Conservation (phyloP, 2,888 invertebrate genomes). For the Synergus gifuensis region DNA sequence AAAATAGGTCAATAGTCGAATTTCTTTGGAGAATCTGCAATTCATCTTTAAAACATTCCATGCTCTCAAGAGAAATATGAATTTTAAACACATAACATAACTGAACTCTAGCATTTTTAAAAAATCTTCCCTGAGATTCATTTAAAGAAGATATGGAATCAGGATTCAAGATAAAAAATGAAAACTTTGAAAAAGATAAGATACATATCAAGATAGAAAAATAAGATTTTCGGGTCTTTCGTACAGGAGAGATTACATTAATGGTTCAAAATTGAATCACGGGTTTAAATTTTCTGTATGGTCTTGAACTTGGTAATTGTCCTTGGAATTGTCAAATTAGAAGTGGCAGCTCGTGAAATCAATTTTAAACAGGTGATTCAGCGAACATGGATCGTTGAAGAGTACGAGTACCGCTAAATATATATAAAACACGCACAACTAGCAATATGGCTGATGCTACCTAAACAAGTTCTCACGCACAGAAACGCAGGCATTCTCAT, state of each 20-base stretch:
- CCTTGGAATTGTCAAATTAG: slow-evolving; percentile 1
- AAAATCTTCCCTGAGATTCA: neutral
- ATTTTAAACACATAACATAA: neutral
- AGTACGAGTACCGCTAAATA: slow-evolving; percentile 15
- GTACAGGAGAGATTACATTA: too few relatives aligned
- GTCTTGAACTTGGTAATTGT: slow-evolving; percentile 8
- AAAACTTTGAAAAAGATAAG: neutral
- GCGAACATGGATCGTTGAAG: neutral
- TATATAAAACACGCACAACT: slow-evolving; percentile 8
- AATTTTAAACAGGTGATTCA: slow-evolving; percentile 30
- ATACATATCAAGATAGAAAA: too few relatives aligned
- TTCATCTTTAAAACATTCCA: neutral
- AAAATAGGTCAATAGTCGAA: neutral
- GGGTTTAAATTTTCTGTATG: neutral
- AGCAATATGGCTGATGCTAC: neutral
- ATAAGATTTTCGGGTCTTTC: too few relatives aligned
- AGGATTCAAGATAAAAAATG: neutral
- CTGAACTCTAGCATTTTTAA: neutral
- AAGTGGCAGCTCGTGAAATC: slow-evolving; percentile 5
- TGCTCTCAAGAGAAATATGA: neutral
- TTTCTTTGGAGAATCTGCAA: neutral
- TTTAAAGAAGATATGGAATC: neutral
- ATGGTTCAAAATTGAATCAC: neutral
- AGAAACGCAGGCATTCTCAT: neutral
- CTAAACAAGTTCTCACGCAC: slow-evolving; percentile 13